Evolutionary conservation across 2,888 invertebrate genomes (phyloP).

Genomic region (Agonum fuliginosum): DNA sequence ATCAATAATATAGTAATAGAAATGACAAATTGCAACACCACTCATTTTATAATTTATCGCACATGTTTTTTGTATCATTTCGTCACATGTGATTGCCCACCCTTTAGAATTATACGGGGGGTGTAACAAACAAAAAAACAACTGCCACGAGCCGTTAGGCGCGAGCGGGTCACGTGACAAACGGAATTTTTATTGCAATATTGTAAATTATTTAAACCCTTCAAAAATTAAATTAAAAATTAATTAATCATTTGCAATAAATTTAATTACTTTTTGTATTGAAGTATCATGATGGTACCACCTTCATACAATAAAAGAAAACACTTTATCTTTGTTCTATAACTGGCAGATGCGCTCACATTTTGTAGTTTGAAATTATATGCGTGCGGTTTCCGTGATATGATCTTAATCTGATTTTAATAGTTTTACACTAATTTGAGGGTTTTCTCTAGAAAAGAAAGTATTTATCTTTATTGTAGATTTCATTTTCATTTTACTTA

Average conservation of each 20-base stretch:
- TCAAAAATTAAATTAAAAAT: too few species aligned
- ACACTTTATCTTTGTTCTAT: background rate
- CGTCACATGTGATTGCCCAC: constrained; percentile 21
- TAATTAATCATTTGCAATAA: too few species aligned
- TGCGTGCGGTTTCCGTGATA: background rate
- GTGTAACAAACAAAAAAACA: background rate
- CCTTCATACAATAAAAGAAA: too few species aligned
- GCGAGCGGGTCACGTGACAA: background rate
- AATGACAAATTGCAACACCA: background rate
- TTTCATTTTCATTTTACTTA: too few species aligned
- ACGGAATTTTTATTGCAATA: too few species aligned
- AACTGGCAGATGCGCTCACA: background rate
- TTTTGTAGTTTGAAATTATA: background rate
- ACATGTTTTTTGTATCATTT: background rate
- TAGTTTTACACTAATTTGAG: background rate
- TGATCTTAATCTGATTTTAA: background rate
- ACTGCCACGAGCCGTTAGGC: constrained; percentile 10
- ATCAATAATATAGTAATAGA: too few species aligned
- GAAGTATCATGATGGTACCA: too few species aligned
- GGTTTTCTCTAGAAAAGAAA: background rate
- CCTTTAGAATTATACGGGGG: background rate
- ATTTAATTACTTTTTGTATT: too few species aligned
- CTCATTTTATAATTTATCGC: background rate
- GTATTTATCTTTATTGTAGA: background rate
- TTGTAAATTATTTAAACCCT: too few species aligned